Evolutionary conservation across 2,797 vertebrate genomes (phyloP).

Genomic region (Mastacembelus armatus): DNA sequence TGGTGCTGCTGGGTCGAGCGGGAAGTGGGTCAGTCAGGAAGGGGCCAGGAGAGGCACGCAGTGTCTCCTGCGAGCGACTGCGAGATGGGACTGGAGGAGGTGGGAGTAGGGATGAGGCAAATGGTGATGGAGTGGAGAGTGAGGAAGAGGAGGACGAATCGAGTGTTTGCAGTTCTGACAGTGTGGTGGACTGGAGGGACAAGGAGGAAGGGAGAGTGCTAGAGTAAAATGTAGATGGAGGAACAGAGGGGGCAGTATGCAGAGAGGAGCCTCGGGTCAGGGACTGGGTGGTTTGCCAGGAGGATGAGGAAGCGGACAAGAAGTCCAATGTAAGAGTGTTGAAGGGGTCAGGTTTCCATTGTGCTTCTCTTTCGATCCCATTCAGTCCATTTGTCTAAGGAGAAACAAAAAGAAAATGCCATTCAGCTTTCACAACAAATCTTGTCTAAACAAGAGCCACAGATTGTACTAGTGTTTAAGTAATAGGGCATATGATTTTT

Average conservation of each 20-base stretch:
- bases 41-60: conserved; percentile 81
- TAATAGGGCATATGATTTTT: too few species aligned
- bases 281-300: conserved; percentile 83
- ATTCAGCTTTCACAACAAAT: conserved; percentile 18
- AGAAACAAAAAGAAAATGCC: conserved; percentile 41
- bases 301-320: conserved; percentile 81
- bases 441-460: too few species aligned
- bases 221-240: conserved; percentile 55
- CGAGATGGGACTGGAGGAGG: conserved; percentile 86
- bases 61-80: conserved; percentile 86
- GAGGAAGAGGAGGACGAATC: conserved; percentile 76
- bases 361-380: conserved; percentile 84
- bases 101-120: conserved; percentile 73
- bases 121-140: conserved; percentile 76
- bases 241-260: conserved; percentile 52
- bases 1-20: conserved; percentile 83
- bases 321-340: conserved; percentile 85
- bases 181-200: conserved; percentile 77
- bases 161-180: conserved; percentile 71
- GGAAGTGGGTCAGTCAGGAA: conserved; percentile 79
- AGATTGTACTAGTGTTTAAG: too few species aligned
- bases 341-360: conserved; percentile 88
- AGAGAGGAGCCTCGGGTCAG: conserved; percentile 80
- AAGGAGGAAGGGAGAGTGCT: conserved; percentile 78
- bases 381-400: conserved; percentile 82